Percentiles rank a stretch among this genome's conserved stretches.
Conservation (phyloP, 2,113 vertebrate species). For the Eubucco bourcierii region DNA sequence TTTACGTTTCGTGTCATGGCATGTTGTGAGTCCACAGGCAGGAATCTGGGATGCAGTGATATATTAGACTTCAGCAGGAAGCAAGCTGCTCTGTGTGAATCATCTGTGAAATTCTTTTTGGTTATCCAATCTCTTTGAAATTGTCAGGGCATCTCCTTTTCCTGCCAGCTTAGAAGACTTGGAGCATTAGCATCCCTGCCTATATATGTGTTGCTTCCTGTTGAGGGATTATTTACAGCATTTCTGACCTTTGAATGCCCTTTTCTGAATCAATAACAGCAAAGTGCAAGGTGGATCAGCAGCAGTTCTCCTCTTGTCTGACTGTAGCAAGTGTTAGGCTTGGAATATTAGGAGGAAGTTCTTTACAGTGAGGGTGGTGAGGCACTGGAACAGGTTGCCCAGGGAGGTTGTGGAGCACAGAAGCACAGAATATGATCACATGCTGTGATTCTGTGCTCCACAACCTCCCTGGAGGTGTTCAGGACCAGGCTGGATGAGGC, state of each 20-base stretch:
- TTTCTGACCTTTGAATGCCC: conserved; percentile 72
- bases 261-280: conserved; percentile 7
- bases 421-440: too few species aligned
- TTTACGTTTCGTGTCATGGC: neutral
- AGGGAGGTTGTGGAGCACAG: too few species aligned
- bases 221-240: conserved; percentile 65
- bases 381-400: too few species aligned
- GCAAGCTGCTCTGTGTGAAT: neutral
- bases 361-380: too few species aligned
- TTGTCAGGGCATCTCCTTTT: conserved; percentile 13
- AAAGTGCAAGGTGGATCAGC: neutral
- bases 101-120: conserved; percentile 31
- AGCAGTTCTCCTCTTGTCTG: neutral
- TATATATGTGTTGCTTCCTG: conserved; percentile 34
- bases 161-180: neutral
- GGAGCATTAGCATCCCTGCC: neutral
- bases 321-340: neutral
- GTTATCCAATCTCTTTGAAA: conserved; percentile 16
- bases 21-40: neutral
- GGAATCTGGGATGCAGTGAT: neutral
- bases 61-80: conserved; percentile 26
- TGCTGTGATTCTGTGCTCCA: too few species aligned
- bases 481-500: too few species aligned
- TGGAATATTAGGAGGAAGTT: neutral
- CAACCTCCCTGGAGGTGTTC: too few species aligned